phyloP scores from a whole-genome alignment of 2,888 invertebrate species.

The Helleia helle region DNA sequence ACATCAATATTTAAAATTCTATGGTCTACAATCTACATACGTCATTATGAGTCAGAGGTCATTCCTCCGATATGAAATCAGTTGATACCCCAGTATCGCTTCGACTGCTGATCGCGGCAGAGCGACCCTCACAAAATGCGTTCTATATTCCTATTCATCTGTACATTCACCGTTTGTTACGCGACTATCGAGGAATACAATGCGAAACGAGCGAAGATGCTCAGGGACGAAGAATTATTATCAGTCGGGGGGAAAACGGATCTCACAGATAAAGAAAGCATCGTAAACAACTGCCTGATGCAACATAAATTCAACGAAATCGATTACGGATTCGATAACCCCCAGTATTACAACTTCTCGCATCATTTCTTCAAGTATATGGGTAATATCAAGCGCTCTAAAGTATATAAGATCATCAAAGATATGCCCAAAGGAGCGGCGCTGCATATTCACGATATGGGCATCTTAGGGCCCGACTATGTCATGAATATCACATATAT shows the following conservation, averaged over 20 bases:
- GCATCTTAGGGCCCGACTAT: conserved; percentile 75
- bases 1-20: no score
- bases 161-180: conserved; percentile 25
- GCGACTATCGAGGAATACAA: conserved; percentile 32
- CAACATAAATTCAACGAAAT: conserved; percentile 68
- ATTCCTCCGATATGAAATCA: no score
- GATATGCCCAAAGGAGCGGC: conserved; percentile 84
- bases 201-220: conserved; percentile 47
- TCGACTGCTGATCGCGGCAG: conserved; percentile 12
- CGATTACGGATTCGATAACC: conserved; percentile 66
- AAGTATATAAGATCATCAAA: conserved; percentile 78
- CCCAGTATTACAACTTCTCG: conserved; percentile 76
- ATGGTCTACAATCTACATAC: no score
- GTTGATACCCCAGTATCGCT: conserved; percentile 17
- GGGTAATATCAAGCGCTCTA: conserved; percentile 71
- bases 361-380: conserved; percentile 78
- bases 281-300: conserved; percentile 75
- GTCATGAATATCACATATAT: conserved; percentile 77
- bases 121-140: conserved; percentile 20
- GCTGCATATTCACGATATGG: conserved; percentile 80
- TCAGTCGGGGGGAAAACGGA: conserved; percentile 66
- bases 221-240: conserved; percentile 56
- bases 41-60: no score
- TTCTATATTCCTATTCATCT: conserved; percentile 16
- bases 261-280: conserved; percentile 60